A percentile compares a stretch with the other conserved stretches of the same genome.
Conservation (phyloP, 2,797 vertebrate species). For the Characodon lateralis region DNA sequence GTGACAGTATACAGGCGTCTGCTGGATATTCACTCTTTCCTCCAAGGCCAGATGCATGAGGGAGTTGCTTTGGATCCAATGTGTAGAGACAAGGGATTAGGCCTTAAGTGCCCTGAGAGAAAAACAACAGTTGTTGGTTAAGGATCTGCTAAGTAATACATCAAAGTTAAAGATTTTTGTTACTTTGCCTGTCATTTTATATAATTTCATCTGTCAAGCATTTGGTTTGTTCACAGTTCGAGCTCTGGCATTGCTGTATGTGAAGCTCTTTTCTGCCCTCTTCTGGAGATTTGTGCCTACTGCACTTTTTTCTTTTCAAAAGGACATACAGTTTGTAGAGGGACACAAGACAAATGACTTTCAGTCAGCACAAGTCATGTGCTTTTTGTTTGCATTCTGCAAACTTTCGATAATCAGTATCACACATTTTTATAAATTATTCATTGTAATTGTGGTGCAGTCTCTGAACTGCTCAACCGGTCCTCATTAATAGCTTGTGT, state of each 20-base stretch:
- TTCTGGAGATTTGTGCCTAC: constrained; percentile 54
- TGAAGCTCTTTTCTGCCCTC: constrained; percentile 73
- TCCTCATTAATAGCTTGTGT: neutral
- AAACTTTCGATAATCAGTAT: neutral
- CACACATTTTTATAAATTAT: neutral
- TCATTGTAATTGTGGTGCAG: neutral
- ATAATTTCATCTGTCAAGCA: constrained; percentile 27
- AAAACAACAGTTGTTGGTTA: neutral
- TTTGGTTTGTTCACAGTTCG: constrained; percentile 6
- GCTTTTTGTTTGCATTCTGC: neutral
- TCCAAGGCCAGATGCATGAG: constrained; percentile 31
- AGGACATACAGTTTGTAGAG: no score
- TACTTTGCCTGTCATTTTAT: constrained; percentile 5
- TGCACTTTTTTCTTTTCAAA: constrained; percentile 23
- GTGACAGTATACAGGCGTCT: constrained; percentile 17
- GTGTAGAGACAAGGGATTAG: constrained; percentile 19
- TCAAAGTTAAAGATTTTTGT: neutral
- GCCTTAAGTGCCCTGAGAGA: constrained; percentile 10
- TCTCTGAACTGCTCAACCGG: neutral
- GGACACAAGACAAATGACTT: no score
- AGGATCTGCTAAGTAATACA: constrained; percentile 18
- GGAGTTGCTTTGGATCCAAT: constrained; percentile 35
- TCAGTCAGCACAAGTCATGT: neutral
- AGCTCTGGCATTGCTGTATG: neutral
- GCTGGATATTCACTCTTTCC: constrained; percentile 32